A percentile compares a stretch with the other conserved stretches of the same genome.
phyloP scores from a whole-genome alignment of 1,140 invertebrate genomes.

The Penaeus chinensis region DNA sequence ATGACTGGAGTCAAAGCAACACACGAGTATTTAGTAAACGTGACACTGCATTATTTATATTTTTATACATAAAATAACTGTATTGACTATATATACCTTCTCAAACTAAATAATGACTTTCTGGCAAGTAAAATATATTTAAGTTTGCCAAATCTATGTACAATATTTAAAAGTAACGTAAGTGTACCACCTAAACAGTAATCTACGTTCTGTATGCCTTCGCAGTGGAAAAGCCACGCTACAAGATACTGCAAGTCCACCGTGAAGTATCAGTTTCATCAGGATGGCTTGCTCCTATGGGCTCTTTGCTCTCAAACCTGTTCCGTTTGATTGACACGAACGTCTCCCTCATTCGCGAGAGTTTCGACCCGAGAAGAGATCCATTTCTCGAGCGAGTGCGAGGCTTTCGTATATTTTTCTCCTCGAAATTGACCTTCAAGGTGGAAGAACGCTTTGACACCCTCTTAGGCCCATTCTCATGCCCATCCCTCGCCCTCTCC shows the following conservation, averaged over 20 bases:
- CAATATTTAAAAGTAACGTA: no score
- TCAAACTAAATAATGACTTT: no score
- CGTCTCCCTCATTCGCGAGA: slow-evolving; percentile 36
- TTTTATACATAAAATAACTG: no score
- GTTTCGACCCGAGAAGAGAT: slow-evolving; percentile 1
- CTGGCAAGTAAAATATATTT: no score
- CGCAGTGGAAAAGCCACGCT: not conserved
- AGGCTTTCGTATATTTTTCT: slow-evolving; percentile 7
- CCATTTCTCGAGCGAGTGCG: slow-evolving; percentile 33
- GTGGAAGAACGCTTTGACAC: slow-evolving; percentile 20
- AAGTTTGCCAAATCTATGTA: no score
- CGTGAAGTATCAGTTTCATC: slow-evolving; percentile 18
- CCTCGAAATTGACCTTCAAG: slow-evolving; percentile 17
- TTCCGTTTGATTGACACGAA: slow-evolving; percentile 31
- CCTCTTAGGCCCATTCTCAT: not conserved
- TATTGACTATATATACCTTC: no score
- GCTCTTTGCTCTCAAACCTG: slow-evolving; percentile 32
- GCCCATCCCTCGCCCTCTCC: not conserved
- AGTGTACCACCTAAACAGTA: no score
- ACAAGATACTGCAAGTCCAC: slow-evolving; percentile 42
- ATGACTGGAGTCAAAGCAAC: no score
- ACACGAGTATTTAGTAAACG: no score
- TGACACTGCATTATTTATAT: no score
- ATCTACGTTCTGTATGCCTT: no score
- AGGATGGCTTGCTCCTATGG: slow-evolving; percentile 18